A percentile compares a stretch with the other conserved stretches of the same genome.
phyloP scores from a whole-genome alignment of 2,888 invertebrate species.

The Bombylius major region DNA sequence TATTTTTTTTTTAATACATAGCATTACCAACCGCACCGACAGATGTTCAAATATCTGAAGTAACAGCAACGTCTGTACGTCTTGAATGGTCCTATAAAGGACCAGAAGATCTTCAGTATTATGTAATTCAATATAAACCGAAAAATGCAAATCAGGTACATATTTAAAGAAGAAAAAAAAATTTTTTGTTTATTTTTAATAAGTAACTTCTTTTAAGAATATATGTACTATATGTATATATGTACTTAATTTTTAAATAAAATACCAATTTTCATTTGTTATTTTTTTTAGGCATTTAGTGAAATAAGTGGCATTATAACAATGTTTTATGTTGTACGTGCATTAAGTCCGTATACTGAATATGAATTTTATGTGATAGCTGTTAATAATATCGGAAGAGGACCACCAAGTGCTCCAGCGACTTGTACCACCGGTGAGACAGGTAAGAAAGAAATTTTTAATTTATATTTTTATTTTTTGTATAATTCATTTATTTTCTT shows the following conservation, averaged over 20 bases:
- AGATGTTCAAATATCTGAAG: constrained; percentile 81
- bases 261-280: not conserved
- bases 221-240: not conserved
- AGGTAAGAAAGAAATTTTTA: constrained; percentile 47
- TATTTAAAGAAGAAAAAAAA: constrained; percentile 10
- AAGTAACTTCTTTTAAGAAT: not conserved
- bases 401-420: constrained; percentile 75
- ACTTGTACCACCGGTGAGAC: constrained; percentile 94
- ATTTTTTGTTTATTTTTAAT: not conserved
- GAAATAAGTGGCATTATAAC: constrained; percentile 89
- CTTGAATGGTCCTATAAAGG: constrained; percentile 87
- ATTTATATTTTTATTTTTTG: constrained; percentile 24
- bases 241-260: too few relatives aligned
- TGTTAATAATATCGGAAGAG: constrained; percentile 87
- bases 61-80: constrained; percentile 85
- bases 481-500: not conserved
- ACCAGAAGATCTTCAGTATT: constrained; percentile 84
- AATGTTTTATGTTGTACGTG: constrained; percentile 82
- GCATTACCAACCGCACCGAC: constrained; percentile 86
- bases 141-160: constrained; percentile 76
- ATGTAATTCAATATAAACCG: constrained; percentile 93
- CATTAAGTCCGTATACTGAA: constrained; percentile 84
- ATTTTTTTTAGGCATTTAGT: constrained; percentile 57
- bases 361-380: constrained; percentile 95
- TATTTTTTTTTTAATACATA: constrained; percentile 28